These are phyloP conservation scores for Drosophila repletoides DNA, from an alignment of 1,140 invertebrate genomes.

Conservation along the genomic window DNA sequence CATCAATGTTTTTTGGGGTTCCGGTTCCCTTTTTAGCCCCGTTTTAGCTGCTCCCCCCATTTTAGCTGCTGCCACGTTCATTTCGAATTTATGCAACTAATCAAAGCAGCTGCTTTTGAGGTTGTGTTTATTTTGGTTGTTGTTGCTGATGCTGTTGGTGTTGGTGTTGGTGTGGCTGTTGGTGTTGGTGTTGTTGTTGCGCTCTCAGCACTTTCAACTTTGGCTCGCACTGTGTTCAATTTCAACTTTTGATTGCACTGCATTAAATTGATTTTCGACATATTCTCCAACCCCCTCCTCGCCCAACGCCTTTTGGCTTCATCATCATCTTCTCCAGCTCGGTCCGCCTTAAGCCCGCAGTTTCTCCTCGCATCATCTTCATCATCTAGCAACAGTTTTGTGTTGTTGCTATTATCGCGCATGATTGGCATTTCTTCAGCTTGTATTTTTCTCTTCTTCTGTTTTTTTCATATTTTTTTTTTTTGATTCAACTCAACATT, in stretches of 20 bases:
- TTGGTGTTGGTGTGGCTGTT: constrained; percentile 1
- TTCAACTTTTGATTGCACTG: constrained; percentile 75
- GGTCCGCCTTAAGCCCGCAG: neutral
- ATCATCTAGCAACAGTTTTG: constrained; percentile 1
- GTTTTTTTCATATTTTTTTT: constrained; percentile 11
- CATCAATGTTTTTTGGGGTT: too few species aligned
- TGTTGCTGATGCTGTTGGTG: neutral
- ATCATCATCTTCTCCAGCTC: neutral
- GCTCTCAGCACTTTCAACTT: constrained; percentile 45
- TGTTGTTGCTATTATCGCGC: constrained; percentile 69
- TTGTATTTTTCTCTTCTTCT: constrained; percentile 41
- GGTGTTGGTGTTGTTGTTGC: constrained; percentile 11
- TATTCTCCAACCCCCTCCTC: constrained; percentile 30
- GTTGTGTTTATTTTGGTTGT: too few species aligned
- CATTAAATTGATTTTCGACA: constrained; percentile 77
- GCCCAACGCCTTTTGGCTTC: too few species aligned
- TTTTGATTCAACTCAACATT: constrained; percentile 1
- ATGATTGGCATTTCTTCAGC: constrained; percentile 73
- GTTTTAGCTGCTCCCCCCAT: too few species aligned
- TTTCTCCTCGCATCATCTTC: constrained; percentile 10
- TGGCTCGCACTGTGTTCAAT: constrained; percentile 54
- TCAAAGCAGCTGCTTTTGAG: constrained; percentile 36
- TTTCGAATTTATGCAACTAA: neutral
- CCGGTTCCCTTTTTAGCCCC: too few species aligned
- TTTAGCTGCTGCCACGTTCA: too few species aligned